Base-by-base conservation (phyloP, 1,140 invertebrate genomes). In the Pseudomyrmex sp. region DNA sequence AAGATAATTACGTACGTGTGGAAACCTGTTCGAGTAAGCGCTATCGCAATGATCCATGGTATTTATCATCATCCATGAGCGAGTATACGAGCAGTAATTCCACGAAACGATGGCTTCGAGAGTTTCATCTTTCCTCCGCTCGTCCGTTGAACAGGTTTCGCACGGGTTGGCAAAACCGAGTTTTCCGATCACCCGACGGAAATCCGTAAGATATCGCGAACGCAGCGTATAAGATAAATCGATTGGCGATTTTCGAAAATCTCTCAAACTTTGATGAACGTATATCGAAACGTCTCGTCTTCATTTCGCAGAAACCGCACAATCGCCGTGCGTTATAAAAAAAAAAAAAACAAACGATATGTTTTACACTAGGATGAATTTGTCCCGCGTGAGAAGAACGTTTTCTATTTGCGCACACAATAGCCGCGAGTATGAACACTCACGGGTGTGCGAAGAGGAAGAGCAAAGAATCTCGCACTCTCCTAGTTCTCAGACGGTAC, bases 401-500 rank as follows among this genome's bases (percentile, higher is more conserved):
- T 48, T 48, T 58, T 79, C 52, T 56, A 46, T 77, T 77, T 68
- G 50, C 52, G 66, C 20, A 50, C 63, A 50, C 35, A 35, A 35
- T 35, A 35, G 35, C 35, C 7, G 5, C 35, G 35, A 35, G 35
- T 35, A 35, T 35, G 35, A 35, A 80, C 18, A 54, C 5, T 72
- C n/a, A 26, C 15, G 12, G n/a, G 68, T 15, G 44, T 23, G 23
- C 13, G 9, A 23, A n/a, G 66, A 8, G 52, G 35, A 35, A 18
- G 10, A 48, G 20, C 44, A 15, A 50, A 20, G 61, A 79, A 80
- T 79, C 76, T 79, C 15, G 65, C 54, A 58, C 18, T 70, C 35
- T 80, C 20, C 15, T 59, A 59, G 70, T 80, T 80, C 76, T 72
- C 76, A 79, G 65, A 23, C 44, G 76, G 70, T 79, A 69, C 65